phyloP scores from a whole-genome alignment of 2,888 invertebrate species.

The Ennomos erosarius region DNA sequence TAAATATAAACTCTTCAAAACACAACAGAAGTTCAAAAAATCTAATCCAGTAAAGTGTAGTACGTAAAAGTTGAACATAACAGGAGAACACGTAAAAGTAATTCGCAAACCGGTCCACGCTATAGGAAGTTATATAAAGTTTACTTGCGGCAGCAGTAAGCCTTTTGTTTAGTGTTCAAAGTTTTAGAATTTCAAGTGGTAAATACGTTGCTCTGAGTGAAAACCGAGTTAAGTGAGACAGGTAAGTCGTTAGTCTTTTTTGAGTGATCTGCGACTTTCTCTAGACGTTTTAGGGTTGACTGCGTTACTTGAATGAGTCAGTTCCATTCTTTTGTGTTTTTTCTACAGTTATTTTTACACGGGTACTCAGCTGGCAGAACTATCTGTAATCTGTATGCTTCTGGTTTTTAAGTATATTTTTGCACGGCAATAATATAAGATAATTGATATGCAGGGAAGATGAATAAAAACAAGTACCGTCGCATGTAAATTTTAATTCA shows the following conservation, averaged over 20 bases:
- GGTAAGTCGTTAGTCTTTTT: constrained; percentile 36
- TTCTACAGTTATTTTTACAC: constrained; percentile 23
- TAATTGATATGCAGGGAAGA: constrained; percentile 11
- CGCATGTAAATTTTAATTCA: constrained; percentile 10
- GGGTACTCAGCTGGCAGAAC: constrained; percentile 6
- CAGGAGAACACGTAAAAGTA: constrained; percentile 32
- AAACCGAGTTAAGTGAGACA: constrained; percentile 32
- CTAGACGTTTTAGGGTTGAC: constrained; percentile 36
- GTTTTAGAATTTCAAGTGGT: constrained; percentile 40
- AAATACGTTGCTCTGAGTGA: constrained; percentile 32
- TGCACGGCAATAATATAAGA: neutral
- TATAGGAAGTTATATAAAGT: constrained; percentile 73
- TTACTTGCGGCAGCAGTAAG: constrained; percentile 30
- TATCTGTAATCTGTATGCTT: constrained; percentile 9
- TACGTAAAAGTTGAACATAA: constrained; percentile 15
- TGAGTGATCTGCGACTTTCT: constrained; percentile 34
- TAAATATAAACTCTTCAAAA: constrained; percentile 11
- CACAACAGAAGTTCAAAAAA: constrained; percentile 15
- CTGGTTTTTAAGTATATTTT: constrained; percentile 6
- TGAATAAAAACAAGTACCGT: constrained; percentile 11
- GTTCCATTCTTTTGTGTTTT: constrained; percentile 25
- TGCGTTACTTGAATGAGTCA: constrained; percentile 29
- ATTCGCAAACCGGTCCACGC: constrained; percentile 55
- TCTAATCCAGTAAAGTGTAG: constrained; percentile 5
- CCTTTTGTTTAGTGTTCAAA: constrained; percentile 66